Evolutionary conservation across 2,113 vertebrate genomes (phyloP).

Genomic region (Ciconia maguari): DNA sequence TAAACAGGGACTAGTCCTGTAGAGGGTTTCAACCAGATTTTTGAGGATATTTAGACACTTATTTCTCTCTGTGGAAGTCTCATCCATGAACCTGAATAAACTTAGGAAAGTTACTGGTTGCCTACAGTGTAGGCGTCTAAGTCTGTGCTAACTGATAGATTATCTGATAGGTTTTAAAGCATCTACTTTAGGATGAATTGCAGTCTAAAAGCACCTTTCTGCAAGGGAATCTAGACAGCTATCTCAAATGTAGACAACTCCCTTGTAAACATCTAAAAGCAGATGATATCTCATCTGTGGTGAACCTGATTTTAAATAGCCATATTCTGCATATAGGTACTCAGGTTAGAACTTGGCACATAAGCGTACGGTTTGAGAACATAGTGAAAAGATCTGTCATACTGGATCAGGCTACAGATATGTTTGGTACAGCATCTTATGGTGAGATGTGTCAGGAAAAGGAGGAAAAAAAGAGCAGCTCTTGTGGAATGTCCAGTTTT

Average conservation of each 20-base stretch:
- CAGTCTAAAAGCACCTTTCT: not conserved
- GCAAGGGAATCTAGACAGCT: not conserved
- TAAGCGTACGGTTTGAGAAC: not conserved
- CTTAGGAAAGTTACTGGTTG: not conserved
- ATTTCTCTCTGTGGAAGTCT: not conserved
- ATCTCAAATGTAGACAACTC: not conserved
- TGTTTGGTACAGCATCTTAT: not conserved
- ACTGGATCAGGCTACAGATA: not conserved
- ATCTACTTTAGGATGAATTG: not conserved
- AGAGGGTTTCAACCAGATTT: not conserved
- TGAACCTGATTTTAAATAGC: not conserved
- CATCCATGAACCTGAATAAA: not conserved
- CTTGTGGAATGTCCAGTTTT: not conserved
- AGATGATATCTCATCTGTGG: not conserved
- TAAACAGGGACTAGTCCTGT: not conserved
- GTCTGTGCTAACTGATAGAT: not conserved
- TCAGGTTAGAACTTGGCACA: not conserved
- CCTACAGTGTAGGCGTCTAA: not conserved
- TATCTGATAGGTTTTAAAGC: not conserved
- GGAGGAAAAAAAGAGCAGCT: not conserved
- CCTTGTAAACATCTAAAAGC: not conserved
- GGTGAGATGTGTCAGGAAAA: not conserved
- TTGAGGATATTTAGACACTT: not conserved
- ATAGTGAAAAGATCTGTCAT: not conserved
- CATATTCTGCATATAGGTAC: not conserved